Percentiles rank a stretch among this genome's conserved stretches.
Conservation (phyloP, 1,140 invertebrate genomes). For the Drosophila funebris region DNA sequence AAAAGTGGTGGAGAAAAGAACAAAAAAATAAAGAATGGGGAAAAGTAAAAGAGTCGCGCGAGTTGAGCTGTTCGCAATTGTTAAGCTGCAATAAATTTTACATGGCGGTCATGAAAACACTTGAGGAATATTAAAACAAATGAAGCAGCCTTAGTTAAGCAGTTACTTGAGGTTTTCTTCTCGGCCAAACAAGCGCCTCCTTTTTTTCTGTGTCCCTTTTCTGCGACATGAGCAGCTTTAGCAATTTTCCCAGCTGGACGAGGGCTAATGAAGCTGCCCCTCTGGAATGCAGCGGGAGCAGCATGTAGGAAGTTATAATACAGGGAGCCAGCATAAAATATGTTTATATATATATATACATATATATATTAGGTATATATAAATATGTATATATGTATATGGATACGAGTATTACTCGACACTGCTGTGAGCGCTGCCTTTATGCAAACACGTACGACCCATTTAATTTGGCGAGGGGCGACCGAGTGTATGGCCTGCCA, state of each 20-base stretch:
- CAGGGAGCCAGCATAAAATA: slow-evolving; percentile 1
- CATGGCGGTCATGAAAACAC: slow-evolving; percentile 62
- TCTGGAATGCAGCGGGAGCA: not conserved
- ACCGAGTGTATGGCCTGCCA: slow-evolving; percentile 61
- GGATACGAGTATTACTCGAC: slow-evolving; percentile 8
- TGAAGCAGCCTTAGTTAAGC: slow-evolving; percentile 21
- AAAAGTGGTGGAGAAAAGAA: not conserved
- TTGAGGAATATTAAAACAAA: slow-evolving; percentile 69
- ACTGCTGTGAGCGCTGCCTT: slow-evolving; percentile 36
- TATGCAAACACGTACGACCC: slow-evolving; percentile 76
- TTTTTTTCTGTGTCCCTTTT: slow-evolving; percentile 13
- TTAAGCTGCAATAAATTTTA: slow-evolving; percentile 64
- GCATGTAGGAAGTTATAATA: not conserved
- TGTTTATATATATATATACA: slow-evolving; percentile 10
- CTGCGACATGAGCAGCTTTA: slow-evolving; percentile 34
- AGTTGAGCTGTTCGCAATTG: slow-evolving; percentile 21
- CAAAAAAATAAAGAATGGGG: not conserved
- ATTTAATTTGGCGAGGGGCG: slow-evolving; percentile 73
- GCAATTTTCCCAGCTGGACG: slow-evolving; percentile 29
- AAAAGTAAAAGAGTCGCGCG: slow-evolving; percentile 19
- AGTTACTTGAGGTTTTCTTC: slow-evolving; percentile 29
- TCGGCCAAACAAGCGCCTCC: not conserved
- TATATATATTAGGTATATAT: not conserved
- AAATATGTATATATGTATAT: not conserved
- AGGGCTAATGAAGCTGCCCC: slow-evolving; percentile 35